phyloP scores from a whole-genome alignment of 2,113 vertebrate genomes.

The Sapajus apella region DNA sequence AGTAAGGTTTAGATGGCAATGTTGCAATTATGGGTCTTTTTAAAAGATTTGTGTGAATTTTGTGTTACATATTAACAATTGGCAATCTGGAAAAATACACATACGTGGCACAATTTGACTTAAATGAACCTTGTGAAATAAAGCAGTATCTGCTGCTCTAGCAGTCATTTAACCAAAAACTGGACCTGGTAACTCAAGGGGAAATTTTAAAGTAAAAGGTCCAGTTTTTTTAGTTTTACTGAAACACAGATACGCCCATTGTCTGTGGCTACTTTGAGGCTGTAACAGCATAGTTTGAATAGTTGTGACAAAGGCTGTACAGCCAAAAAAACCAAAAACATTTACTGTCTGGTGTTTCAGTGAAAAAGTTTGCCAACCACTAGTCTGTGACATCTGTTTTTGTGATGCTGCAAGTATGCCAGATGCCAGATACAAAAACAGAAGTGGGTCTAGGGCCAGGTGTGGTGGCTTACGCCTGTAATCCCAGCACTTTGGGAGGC shows the following conservation, averaged over 20 bases:
- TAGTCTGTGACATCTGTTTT: neutral
- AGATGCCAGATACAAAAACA: neutral
- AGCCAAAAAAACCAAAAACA: neutral
- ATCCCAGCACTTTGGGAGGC: too few species aligned
- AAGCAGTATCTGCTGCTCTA: neutral
- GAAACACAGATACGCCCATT: neutral
- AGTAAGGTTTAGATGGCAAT: conserved; percentile 81
- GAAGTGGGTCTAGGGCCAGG: neutral
- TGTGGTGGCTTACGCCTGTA: too few species aligned
- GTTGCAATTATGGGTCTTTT: conserved; percentile 78
- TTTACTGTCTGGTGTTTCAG: neutral
- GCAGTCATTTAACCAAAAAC: neutral
- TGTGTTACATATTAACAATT: conserved; percentile 25
- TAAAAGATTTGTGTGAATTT: conserved; percentile 49
- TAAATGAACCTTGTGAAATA: neutral
- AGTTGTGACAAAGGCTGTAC: neutral
- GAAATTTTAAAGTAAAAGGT: neutral
- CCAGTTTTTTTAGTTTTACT: neutral
- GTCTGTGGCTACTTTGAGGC: neutral
- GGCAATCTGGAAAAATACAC: neutral
- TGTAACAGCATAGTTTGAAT: neutral
- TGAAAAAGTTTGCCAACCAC: neutral
- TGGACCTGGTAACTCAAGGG: neutral
- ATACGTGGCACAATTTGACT: neutral
- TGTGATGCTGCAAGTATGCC: neutral